Base-by-base conservation (phyloP, 2,888 invertebrate species). In the Diplolepis rosae region DNA sequence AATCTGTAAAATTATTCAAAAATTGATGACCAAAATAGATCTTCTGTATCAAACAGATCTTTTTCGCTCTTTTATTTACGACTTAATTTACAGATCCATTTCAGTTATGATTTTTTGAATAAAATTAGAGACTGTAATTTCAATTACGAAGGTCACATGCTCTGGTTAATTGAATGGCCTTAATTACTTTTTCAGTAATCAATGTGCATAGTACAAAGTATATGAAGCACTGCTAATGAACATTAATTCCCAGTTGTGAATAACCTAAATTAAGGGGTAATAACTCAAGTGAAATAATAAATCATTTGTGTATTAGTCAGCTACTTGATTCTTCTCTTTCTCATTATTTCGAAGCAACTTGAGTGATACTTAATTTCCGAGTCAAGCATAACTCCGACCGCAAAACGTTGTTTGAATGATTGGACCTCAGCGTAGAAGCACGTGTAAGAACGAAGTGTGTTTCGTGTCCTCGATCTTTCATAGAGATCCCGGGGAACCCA, bases 401-500 rank as follows among this genome's bases (percentile, higher is more conserved):
- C n/a, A n/a, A n/a, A n/a, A n/a, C n/a, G n/a, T n/a, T n/a, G n/a
- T n/a, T n/a, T n/a, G n/a, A n/a, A n/a, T n/a, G 5, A 70, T 13
- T n/a, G 56, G 74, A 74, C 72, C 76, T 71, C 74, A 75, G 68
- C 69, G 69, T 56, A 61, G 70, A 66, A 65, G 69, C 72, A 70
- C 71, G 70, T 73, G 69, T 42, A 65, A 66, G 61, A 69, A 69
- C 70, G 52, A 48, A 48, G 22, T 48, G 42, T 42, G 54, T 54
- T 72, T 45, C 54, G 32, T 67, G 35, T 72, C 73, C 70, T 66
- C 24, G 27, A 15, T 68, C 42, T 71, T 75, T 71, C 66, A 3
- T 48, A 18, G 67, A 78, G 75, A 69, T 78, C 75, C 66, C 74
- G 73, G 78, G 78, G 78, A 77, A 77, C 70, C 78, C 80, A 84